These are phyloP conservation scores for Poeciliopsis prolifica DNA, from an alignment of 2,113 vertebrate species.

Conservation along the genomic window DNA sequence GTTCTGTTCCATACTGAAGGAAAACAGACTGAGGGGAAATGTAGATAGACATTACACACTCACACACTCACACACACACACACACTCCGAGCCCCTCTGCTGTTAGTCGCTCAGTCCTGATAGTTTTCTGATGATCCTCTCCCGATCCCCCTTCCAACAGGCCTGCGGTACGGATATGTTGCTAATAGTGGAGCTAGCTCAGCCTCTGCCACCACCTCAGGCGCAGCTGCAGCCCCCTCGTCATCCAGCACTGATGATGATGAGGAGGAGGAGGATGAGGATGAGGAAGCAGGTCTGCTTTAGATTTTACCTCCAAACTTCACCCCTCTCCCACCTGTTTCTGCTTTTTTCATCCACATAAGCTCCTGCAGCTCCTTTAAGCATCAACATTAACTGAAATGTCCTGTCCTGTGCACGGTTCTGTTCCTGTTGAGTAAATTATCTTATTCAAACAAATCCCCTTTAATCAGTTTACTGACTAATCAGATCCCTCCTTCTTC, in stretches of 20 bases:
- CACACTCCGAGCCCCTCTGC: not conserved
- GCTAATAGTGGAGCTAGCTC: conserved; percentile 95
- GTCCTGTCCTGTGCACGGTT: not conserved
- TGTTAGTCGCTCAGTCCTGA: conserved; percentile 7
- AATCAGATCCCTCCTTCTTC: conserved; percentile 9
- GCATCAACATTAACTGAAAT: not conserved
- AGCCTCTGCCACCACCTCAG: conserved; percentile 80
- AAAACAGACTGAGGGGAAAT: too few species aligned
- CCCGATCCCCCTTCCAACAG: conserved; percentile 86
- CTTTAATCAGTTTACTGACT: not conserved
- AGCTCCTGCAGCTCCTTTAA: conserved; percentile 18
- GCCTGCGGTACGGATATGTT: conserved; percentile 94
- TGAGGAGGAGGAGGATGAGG: conserved; percentile 89
- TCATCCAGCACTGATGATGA: conserved; percentile 99
- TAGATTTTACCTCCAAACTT: conserved; percentile 81
- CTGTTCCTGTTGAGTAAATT: not conserved
- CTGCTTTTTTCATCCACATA: conserved; percentile 9
- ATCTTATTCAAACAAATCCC: not conserved
- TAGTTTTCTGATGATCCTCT: conserved; percentile 65
- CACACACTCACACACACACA: too few species aligned
- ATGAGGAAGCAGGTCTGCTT: conserved; percentile 99
- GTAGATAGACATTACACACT: too few species aligned
- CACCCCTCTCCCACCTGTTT: not conserved
- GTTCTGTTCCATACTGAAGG: too few species aligned
- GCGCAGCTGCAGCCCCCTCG: conserved; percentile 82